A percentile compares a stretch with the other conserved stretches of the same genome.
These are phyloP conservation scores for Steinernema scapterisci DNA, from an alignment of 2,888 invertebrate species.

Conservation along the genomic window DNA sequence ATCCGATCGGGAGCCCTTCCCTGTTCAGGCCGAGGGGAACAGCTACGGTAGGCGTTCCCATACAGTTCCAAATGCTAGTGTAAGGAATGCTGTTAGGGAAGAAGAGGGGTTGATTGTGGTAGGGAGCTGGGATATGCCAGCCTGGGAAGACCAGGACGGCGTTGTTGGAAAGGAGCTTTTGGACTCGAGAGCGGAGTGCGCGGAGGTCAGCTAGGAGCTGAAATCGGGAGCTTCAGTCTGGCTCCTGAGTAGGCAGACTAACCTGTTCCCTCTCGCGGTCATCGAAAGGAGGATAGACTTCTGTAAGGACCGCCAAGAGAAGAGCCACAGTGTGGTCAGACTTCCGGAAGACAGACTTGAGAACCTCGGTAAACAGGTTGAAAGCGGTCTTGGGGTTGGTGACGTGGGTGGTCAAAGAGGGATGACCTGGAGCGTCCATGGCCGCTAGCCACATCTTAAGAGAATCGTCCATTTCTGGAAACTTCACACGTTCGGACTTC, in stretches of 20 bases:
- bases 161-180: constrained; percentile 78
- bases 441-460: constrained; percentile 22
- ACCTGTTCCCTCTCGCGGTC: background rate
- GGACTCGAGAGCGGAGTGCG: constrained; percentile 58
- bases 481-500: background rate
- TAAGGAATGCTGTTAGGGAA: constrained; percentile 70
- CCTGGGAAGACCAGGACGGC: constrained; percentile 73
- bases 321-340: constrained; percentile 11
- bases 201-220: background rate
- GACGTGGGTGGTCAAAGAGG: background rate
- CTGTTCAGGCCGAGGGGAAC: background rate
- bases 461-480: background rate
- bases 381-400: background rate
- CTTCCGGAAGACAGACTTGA: background rate
- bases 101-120: constrained; percentile 69
- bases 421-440: background rate
- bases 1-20: background rate
- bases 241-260: background rate
- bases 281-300: constrained; percentile 3
- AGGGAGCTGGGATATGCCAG: constrained; percentile 69
- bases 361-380: background rate
- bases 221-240: background rate
- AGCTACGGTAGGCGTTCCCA: background rate
- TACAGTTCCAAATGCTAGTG: constrained; percentile 59
- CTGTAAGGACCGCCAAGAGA: background rate